Evolutionary conservation across 2,113 vertebrate genomes (phyloP).

Genomic region (Vicugna pacos): DNA sequence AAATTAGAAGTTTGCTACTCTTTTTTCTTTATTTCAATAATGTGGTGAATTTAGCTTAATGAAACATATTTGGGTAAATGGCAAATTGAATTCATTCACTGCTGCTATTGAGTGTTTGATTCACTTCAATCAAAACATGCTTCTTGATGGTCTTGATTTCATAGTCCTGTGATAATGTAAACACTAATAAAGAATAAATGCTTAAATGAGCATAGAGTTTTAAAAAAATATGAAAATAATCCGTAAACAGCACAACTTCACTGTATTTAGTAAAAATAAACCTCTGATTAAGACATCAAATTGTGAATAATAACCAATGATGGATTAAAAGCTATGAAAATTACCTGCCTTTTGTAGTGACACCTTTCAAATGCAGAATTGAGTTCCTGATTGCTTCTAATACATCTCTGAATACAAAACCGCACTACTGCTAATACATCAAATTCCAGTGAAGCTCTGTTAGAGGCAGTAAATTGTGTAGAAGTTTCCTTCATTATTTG

Average conservation of each 20-base stretch:
- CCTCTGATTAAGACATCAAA: neutral
- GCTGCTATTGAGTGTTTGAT: neutral
- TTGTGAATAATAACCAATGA: neutral
- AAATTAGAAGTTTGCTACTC: neutral
- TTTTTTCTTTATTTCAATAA: neutral
- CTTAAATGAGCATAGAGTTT: neutral
- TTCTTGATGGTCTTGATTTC: neutral
- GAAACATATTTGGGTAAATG: neutral
- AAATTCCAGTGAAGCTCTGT: neutral
- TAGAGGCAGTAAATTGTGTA: neutral
- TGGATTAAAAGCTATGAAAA: neutral
- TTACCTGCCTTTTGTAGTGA: neutral
- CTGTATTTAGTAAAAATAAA: neutral
- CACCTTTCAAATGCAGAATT: neutral
- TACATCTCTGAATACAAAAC: neutral
- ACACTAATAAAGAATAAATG: neutral
- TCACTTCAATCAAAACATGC: constrained; percentile 1
- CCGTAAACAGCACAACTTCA: neutral
- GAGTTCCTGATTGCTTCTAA: neutral
- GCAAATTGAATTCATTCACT: neutral
- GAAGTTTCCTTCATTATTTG: neutral
- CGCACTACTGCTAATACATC: neutral
- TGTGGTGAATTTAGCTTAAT: neutral
- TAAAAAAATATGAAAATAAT: neutral
- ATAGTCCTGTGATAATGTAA: neutral